phyloP scores from a whole-genome alignment of 2,888 invertebrate species.

The Callyntrura guangdongensis region DNA sequence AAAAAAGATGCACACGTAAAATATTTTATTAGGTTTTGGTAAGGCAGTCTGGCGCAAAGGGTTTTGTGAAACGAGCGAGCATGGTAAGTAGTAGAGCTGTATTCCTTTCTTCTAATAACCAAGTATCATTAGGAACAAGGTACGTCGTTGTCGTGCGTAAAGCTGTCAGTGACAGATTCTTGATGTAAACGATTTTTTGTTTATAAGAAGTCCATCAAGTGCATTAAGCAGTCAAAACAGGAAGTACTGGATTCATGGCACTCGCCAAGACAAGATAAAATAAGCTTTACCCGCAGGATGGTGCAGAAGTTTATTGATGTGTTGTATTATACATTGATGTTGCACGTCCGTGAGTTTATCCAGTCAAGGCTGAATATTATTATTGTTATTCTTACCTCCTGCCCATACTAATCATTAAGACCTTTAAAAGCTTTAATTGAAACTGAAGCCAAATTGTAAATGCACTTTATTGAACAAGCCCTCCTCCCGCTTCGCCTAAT shows the following conservation, averaged over 20 bases:
- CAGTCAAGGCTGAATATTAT: constrained; percentile 20
- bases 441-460: background rate
- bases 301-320: background rate
- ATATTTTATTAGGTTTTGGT: no score
- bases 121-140: no score
- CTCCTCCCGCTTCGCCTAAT: background rate
- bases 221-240: constrained; percentile 51
- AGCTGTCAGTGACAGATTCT: background rate
- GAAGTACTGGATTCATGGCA: constrained; percentile 38
- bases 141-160: no score
- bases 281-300: background rate
- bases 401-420: constrained; percentile 23
- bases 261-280: constrained; percentile 42
- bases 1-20: no score
- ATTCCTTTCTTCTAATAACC: no score
- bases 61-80: no score
- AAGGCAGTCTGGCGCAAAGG: no score
- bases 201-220: constrained; percentile 44
- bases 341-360: constrained; percentile 17
- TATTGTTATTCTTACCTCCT: background rate
- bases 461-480: constrained; percentile 7
- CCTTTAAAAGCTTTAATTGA: constrained; percentile 54
- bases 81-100: no score
- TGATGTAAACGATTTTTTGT: constrained; percentile 13
- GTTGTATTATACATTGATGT: background rate